Evolutionary conservation across 1,140 invertebrate genomes (phyloP), one percentile per base, ranked within the genome.

Genomic region (Drosophila arizonae): DNA sequence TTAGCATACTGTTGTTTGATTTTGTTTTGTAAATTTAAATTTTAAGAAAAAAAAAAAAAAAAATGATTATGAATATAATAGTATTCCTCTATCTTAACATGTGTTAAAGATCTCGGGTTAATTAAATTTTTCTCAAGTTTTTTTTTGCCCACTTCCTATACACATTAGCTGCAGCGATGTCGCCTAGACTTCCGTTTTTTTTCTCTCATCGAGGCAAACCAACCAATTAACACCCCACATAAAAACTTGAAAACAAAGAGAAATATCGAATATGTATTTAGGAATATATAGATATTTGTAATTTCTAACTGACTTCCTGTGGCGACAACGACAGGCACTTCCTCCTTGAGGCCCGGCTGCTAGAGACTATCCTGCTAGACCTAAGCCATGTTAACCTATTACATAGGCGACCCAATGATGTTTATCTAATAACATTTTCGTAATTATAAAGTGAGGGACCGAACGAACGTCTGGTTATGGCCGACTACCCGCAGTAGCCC

Each of bases 161-260:
- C 48, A 48, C 62, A 73, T 80, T 74, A 67, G 57, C 43, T 46
- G 33, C 6, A 33, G 8, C 33, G 6, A 8, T 33, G 33, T 33
- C 33, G 33, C 33, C 26, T 75, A 69, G 56, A 71, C 69, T 82
- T 66, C 72, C 67, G 61, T 46, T 3, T 8, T 17, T 33, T 9
- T 33, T 33, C 33, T 46, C 17, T 17, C 43, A 57, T 43, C 51
- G 11, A 55, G 62, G 8, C 50, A 62, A 63, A 69, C 75, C 65
- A 81, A 82, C 39, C 60, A 84, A 84, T 85, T 80, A 85, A 77
- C 81, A 77, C 77, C 81, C 81, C 73, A 79, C 76, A 79, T 84
- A 15, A 55, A 45, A 63, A 58, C 52, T 51, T 46, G 63, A 75
- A 30, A 48, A 62, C 24, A 17, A 9, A 24, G 46, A 52, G 21